Percentiles rank a stretch among this genome's conserved stretches.
Evolutionary conservation across 2,888 invertebrate species (phyloP).

Genomic region (Thera britannica): DNA sequence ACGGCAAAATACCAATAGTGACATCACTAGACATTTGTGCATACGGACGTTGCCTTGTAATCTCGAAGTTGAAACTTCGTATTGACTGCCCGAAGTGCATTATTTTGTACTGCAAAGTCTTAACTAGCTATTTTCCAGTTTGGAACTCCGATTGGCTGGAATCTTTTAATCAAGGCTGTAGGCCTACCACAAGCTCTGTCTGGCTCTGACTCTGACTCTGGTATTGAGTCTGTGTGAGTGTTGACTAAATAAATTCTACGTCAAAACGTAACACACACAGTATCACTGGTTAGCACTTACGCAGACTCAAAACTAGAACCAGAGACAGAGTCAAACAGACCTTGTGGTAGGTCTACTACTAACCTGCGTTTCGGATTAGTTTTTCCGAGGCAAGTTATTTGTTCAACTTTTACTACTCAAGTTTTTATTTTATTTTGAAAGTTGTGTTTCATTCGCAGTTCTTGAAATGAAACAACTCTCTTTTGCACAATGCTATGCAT

Average conservation of each 20-base stretch:
- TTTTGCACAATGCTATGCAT: background rate
- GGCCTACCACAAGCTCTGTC: background rate
- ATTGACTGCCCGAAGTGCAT: constrained; percentile 68
- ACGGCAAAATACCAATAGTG: too few species aligned
- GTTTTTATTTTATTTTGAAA: constrained; percentile 20
- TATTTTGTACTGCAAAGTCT: constrained; percentile 62
- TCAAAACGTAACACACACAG: too few species aligned
- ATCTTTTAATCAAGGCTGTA: constrained; percentile 39
- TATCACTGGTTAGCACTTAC: too few species aligned
- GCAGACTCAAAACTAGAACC: too few species aligned
- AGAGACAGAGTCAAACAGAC: too few species aligned
- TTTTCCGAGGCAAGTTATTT: constrained; percentile 24
- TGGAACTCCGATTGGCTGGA: constrained; percentile 41
- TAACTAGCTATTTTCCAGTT: constrained; percentile 39
- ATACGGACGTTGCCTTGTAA: constrained; percentile 54
- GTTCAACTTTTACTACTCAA: constrained; percentile 21
- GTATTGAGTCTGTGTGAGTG: too few species aligned
- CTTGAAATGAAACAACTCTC: background rate
- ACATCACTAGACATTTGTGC: constrained; percentile 1
- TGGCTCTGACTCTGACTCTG: too few species aligned
- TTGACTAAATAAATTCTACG: too few species aligned
- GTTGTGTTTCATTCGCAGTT: constrained; percentile 9
- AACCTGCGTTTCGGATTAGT: constrained; percentile 25
- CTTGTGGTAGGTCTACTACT: background rate
- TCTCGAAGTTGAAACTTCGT: constrained; percentile 74